phyloP scores from a whole-genome alignment of 2,888 invertebrate genomes.

The Limnephilus auricula region DNA sequence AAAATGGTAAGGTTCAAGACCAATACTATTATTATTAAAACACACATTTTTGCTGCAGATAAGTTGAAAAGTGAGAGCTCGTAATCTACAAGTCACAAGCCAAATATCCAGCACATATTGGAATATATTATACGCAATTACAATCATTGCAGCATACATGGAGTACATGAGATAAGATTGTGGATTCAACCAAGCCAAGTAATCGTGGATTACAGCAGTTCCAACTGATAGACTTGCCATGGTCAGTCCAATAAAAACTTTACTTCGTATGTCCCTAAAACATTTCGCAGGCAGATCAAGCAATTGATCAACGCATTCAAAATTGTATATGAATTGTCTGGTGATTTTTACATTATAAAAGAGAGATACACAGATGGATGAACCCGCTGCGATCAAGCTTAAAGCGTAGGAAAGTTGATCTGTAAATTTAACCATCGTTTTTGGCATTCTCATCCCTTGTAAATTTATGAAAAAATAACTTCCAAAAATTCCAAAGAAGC shows the following conservation, averaged over 20 bases:
- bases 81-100: neutral
- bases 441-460: neutral
- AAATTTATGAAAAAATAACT: neutral
- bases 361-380: neutral
- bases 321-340: neutral
- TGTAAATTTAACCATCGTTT: neutral
- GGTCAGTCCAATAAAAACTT: neutral
- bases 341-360: neutral
- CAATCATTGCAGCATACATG: neutral
- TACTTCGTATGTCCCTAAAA: neutral
- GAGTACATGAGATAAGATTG: neutral
- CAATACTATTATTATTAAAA: neutral
- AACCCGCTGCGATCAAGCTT: neutral
- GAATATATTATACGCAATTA: neutral
- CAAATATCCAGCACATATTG: constrained; percentile 21
- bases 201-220: neutral
- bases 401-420: neutral
- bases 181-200: neutral
- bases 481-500: neutral
- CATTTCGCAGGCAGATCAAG: neutral
- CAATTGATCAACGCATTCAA: neutral
- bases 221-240: neutral
- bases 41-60: neutral
- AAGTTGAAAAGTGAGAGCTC: neutral
- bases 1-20: no score